Base-by-base conservation (phyloP, 2,888 invertebrate genomes). In the Lapara coniferarum region DNA sequence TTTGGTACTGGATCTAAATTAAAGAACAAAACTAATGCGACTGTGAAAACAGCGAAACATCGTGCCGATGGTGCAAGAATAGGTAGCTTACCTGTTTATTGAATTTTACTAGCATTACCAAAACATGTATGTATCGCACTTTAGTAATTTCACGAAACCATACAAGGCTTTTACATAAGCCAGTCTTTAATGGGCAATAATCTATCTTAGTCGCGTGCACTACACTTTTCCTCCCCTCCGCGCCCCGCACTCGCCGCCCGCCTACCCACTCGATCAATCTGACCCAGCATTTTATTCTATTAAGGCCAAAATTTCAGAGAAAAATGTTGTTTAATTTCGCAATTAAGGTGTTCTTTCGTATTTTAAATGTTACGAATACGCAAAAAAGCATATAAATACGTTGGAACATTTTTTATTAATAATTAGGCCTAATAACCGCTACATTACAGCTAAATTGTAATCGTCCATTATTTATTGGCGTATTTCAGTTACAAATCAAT, bases 131-230 rank as follows among this genome's bases (percentile, higher is more conserved):
- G 19, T 16, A 5, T 10, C 46, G 49, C 46, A 13, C 49, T 63
- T 63, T 12, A 46, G 46, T 46, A 59, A 51, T 66, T 68, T 12
- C 13, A 25, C 19, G 25, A 69, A 52, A 53, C 68, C 69, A 68
- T 66, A 30, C 69, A 37, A 71, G 59, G 69, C 69, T 77, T 73
- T 71, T 74, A 73, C 77, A 72, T 63, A 63, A 63, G 16, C 49
- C 74, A 68, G 75, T 72, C 78, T 78, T 78, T 86, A 86, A 87
- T 85, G 84, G 81, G 70, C 70, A 74, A 74, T 83, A 80, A 86
- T 86, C 86, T 83, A 81, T 87, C 86, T 84, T 75, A 78, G 83
- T 85, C 85, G 77, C 75, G 79, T 80, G 79, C 82, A 83, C 78
- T 82, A 81, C 82, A 46, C 46, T 25, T 25, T 2, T 2, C 25